phyloP scores from a whole-genome alignment of 1,140 invertebrate species.

The Melanaphis sacchari region DNA sequence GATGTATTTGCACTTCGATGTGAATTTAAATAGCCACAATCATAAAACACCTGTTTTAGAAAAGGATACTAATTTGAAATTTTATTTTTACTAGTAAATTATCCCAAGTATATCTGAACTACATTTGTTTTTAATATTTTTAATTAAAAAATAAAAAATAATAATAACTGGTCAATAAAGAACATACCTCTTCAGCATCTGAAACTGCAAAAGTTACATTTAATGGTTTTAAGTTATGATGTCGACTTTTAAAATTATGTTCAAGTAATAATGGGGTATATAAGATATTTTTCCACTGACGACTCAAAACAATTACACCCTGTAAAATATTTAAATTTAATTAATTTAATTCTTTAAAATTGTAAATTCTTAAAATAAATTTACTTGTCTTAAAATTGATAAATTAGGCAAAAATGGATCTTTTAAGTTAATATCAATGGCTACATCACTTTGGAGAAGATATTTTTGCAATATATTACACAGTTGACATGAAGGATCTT shows the following conservation, averaged over 20 bases:
- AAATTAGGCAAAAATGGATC: constrained; percentile 84
- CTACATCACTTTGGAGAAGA: constrained; percentile 74
- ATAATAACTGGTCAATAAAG: background rate
- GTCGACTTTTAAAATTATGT: constrained; percentile 85
- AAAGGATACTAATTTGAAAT: constrained; percentile 44
- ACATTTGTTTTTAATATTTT: background rate
- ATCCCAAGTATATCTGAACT: background rate
- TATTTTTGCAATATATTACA: constrained; percentile 88
- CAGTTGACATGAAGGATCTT: constrained; percentile 94
- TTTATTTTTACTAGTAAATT: constrained; percentile 32
- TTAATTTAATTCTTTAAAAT: constrained; percentile 50
- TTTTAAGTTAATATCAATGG: constrained; percentile 84
- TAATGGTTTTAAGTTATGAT: constrained; percentile 74
- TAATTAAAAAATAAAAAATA: background rate
- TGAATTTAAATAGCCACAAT: constrained; percentile 48
- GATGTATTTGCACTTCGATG: constrained; percentile 40
- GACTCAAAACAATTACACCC: constrained; percentile 89
- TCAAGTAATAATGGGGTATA: constrained; percentile 92
- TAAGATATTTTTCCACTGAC: constrained; percentile 96
- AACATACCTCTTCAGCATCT: constrained; percentile 76
- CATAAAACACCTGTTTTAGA: constrained; percentile 53
- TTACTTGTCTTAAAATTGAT: constrained; percentile 84
- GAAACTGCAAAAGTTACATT: constrained; percentile 89
- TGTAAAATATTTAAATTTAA: constrained; percentile 63
- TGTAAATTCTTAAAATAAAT: constrained; percentile 28